Base-by-base conservation (phyloP, 2,888 invertebrate species). In the Diarsia brunnea region DNA sequence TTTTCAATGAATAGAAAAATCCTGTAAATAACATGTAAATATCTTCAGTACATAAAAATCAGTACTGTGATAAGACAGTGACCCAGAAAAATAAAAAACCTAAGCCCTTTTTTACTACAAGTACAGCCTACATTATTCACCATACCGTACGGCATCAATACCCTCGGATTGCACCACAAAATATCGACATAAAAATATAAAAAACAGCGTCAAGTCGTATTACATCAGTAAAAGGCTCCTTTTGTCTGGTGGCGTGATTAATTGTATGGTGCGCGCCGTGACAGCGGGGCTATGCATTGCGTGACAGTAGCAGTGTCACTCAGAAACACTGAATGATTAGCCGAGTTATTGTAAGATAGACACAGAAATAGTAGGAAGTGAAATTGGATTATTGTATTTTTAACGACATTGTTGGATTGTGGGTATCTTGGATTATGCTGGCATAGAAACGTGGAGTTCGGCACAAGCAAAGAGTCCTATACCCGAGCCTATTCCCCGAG, bases 191-290 rank as follows among this genome's bases (percentile, higher is more conserved):
- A 47, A 63, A 84, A 70, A 63, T 65, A 45, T 58, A 78, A 75
- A 77, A 84, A 87, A 79, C 82, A 73, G 72, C 79, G 73, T 72
- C 77, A 84, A 81, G 80, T 86, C 72, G 76, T 78, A 76, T 83
- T 71, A 87, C 85, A 87, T 87, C 79, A 81, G 88, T 88, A 89
- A 90, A 91, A 89, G 87, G 87, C 79, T 85, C 79, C 84, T 85
- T 86, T 90, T 86, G 89, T 88, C 79, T 89, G 85, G 78, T 75
- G 75, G 84, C 79, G 87, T 90, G 90, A 91, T 91, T 91, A 91
- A 91, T 91, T 90, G 87, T 89, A 77, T 86, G 89, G 86, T 89
- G 87, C 80, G 83, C 78, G 84, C 45, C 51, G 51, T 71, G 75
- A 76, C 76, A 71, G 77, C 73, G 75, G 73, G 71, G 69, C 73